Evolutionary conservation across 1,140 invertebrate species (phyloP).

Genomic region (Myzus persicae): DNA sequence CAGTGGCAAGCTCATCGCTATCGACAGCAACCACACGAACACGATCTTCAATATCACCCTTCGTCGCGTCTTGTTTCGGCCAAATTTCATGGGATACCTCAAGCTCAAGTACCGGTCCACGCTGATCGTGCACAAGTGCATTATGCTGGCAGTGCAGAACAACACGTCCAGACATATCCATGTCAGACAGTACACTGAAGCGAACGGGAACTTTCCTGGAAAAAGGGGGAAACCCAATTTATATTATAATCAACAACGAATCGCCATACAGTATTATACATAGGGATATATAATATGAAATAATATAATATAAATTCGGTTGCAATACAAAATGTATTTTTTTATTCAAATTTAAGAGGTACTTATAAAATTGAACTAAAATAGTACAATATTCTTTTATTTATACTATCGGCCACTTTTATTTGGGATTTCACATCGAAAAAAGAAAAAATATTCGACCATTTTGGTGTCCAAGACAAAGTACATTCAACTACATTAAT

Average conservation of each 20-base stretch:
- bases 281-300: too few relatives aligned
- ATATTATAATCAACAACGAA: neutral
- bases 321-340: too few relatives aligned
- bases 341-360: neutral
- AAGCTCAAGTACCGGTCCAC: constrained; percentile 89
- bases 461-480: neutral
- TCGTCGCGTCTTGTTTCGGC: constrained; percentile 85
- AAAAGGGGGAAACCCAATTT: constrained; percentile 59
- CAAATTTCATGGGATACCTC: constrained; percentile 87
- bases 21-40: constrained; percentile 89
- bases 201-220: constrained; percentile 84
- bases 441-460: neutral
- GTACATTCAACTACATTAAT: neutral
- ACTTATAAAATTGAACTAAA: neutral
- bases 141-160: constrained; percentile 94
- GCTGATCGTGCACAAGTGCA: constrained; percentile 95
- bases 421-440: neutral
- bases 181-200: constrained; percentile 81
- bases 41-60: constrained; percentile 87
- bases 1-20: constrained; percentile 87
- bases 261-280: too few relatives aligned
- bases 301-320: too few relatives aligned
- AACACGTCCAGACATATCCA: constrained; percentile 93
- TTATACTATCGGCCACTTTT: neutral
- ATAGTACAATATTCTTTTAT: neutral